Conservation (phyloP, 2,113 vertebrate genomes). For the Actenoides hombroni region DNA sequence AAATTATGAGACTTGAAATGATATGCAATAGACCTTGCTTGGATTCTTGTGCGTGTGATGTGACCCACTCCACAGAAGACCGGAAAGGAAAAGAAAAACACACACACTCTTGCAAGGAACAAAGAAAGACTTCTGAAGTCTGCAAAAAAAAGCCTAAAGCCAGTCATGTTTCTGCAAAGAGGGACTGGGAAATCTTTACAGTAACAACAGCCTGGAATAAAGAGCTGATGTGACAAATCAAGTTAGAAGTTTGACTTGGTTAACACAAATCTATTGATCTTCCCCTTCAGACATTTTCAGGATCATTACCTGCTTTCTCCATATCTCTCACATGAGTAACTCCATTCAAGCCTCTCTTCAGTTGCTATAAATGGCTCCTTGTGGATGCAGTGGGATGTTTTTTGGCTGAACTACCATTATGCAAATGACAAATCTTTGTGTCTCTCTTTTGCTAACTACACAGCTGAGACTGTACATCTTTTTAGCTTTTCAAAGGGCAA, state of each 20-base stretch:
- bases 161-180: neutral
- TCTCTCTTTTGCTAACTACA: neutral
- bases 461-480: neutral
- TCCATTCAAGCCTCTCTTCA: slow-evolving; percentile 16
- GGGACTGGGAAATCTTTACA: neutral
- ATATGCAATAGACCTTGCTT: neutral
- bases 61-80: neutral
- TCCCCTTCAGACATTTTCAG: neutral
- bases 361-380: neutral
- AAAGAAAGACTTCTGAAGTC: neutral
- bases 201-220: neutral
- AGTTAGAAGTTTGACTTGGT: neutral
- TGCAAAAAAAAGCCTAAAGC: neutral
- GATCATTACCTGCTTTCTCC: neutral
- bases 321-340: slow-evolving; percentile 38
- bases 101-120: neutral
- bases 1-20: neutral
- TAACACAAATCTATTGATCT: neutral
- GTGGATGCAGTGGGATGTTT: neutral
- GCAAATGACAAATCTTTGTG: neutral
- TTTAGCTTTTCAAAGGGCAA: neutral
- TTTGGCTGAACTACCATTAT: neutral
- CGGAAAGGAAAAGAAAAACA: neutral
- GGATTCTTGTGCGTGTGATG: neutral
- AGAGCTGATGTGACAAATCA: neutral